A percentile compares a stretch with the other conserved stretches of the same genome.
Evolutionary conservation across 2,113 vertebrate species (phyloP).

Genomic region (Odocoileus hemionus): DNA sequence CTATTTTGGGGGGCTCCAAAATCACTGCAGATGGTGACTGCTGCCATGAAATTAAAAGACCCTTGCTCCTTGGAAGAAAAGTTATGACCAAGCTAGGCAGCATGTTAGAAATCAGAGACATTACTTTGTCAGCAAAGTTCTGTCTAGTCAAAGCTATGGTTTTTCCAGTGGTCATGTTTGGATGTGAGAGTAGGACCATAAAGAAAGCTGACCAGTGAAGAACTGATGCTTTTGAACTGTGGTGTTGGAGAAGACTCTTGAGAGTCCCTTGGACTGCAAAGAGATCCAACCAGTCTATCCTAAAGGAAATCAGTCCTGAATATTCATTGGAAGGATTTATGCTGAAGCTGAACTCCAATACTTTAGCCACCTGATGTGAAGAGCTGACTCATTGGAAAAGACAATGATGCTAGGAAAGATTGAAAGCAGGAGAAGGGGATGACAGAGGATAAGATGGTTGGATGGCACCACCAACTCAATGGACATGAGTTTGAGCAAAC

Average conservation of each 20-base stretch:
- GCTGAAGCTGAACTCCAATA: background rate
- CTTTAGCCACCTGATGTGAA: background rate
- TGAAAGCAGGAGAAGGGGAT: background rate
- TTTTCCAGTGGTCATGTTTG: background rate
- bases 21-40: background rate
- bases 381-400: background rate
- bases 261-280: background rate
- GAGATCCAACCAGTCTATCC: background rate
- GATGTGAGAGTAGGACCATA: background rate
- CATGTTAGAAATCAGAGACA: background rate
- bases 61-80: background rate
- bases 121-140: background rate
- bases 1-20: background rate
- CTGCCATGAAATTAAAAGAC: background rate
- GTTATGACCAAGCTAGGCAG: background rate
- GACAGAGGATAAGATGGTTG: background rate
- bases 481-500: background rate
- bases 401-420: accelerated
- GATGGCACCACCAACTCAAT: background rate
- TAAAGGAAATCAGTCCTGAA: background rate
- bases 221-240: background rate
- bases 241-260: background rate
- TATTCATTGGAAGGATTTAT: background rate
- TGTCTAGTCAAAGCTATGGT: background rate
- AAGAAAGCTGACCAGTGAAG: background rate